These are phyloP conservation scores for Drosophila antonietae DNA, from an alignment of 2,888 invertebrate species.

Conservation along the genomic window DNA sequence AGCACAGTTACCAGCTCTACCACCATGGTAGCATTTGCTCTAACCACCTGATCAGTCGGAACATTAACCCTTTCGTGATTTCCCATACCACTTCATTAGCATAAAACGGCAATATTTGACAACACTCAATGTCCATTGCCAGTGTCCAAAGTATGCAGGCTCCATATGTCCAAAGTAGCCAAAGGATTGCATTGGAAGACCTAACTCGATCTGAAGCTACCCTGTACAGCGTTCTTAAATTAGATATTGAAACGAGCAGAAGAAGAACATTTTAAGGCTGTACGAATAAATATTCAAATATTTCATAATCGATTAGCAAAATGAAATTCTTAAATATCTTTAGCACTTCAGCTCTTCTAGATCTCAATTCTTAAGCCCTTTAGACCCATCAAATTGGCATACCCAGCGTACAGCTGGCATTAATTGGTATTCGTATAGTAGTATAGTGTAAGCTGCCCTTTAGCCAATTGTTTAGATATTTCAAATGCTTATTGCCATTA, in stretches of 20 bases:
- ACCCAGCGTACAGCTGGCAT: not conserved
- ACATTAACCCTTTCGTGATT: constrained; percentile 61
- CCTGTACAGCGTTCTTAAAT: not conserved
- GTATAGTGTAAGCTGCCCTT: constrained; percentile 37
- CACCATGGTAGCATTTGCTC: not conserved
- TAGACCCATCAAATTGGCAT: not conserved
- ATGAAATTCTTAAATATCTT: not conserved
- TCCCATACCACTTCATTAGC: constrained; percentile 61
- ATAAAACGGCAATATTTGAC: constrained; percentile 70
- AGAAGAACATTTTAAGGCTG: too few relatives aligned
- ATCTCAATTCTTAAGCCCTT: not conserved
- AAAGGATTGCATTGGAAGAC: not conserved
- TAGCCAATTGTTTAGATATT: constrained; percentile 53
- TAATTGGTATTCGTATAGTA: constrained; percentile 9
- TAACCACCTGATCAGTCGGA: constrained; percentile 7
- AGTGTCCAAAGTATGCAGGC: constrained; percentile 15
- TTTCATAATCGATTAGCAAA: too few relatives aligned
- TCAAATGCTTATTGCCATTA: constrained; percentile 48
- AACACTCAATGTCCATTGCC: constrained; percentile 42
- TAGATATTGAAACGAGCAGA: not conserved
- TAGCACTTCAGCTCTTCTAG: too few relatives aligned
- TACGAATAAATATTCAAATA: too few relatives aligned
- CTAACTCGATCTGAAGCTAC: constrained; percentile 5
- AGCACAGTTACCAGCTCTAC: constrained; percentile 33
- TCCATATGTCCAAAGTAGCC: constrained; percentile 12